A percentile compares a stretch with the other conserved stretches of the same genome.
phyloP scores from a whole-genome alignment of 2,797 vertebrate genomes.

The Holocentrus rufus region DNA sequence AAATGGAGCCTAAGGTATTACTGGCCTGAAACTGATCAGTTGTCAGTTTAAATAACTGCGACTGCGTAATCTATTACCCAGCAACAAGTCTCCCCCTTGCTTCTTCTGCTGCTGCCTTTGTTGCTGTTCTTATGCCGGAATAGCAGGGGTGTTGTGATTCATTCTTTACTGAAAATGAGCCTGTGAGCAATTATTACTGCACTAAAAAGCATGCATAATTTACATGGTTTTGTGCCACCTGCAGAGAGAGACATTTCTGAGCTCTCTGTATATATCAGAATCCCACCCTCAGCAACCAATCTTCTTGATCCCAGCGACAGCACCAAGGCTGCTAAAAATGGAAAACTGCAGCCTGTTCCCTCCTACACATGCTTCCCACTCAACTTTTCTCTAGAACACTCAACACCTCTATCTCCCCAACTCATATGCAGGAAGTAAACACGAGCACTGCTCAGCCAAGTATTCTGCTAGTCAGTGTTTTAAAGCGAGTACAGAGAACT shows the following conservation, averaged over 20 bases:
- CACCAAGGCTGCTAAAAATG: slow-evolving; percentile 73
- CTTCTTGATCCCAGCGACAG: slow-evolving; percentile 65
- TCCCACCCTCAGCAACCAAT: slow-evolving; percentile 55
- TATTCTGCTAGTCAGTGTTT: slow-evolving; percentile 41
- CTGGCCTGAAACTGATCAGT: background rate
- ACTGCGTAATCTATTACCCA: background rate
- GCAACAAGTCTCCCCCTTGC: background rate
- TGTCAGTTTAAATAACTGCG: background rate
- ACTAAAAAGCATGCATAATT: slow-evolving; percentile 53
- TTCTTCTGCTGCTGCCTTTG: slow-evolving; percentile 18
- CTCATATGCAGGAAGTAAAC: slow-evolving; percentile 71
- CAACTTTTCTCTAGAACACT: slow-evolving; percentile 75
- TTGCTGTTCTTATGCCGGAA: slow-evolving; percentile 57
- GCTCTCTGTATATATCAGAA: slow-evolving; percentile 31
- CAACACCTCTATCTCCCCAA: slow-evolving; percentile 62
- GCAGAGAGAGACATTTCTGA: slow-evolving; percentile 60
- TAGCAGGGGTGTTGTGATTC: slow-evolving; percentile 51
- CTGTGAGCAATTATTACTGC: slow-evolving; percentile 62
- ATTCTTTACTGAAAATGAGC: slow-evolving; percentile 56
- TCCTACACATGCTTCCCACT: slow-evolving; percentile 78
- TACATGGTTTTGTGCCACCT: slow-evolving; percentile 62
- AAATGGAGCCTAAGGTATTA: background rate
- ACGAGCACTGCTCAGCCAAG: slow-evolving; percentile 35
- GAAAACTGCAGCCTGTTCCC: slow-evolving; percentile 72
- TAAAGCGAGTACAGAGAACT: slow-evolving; percentile 20